Percentiles rank a stretch among this genome's conserved stretches.
Evolutionary conservation across 2,113 vertebrate genomes (phyloP).

Genomic region (Bostrychus sinensis): DNA sequence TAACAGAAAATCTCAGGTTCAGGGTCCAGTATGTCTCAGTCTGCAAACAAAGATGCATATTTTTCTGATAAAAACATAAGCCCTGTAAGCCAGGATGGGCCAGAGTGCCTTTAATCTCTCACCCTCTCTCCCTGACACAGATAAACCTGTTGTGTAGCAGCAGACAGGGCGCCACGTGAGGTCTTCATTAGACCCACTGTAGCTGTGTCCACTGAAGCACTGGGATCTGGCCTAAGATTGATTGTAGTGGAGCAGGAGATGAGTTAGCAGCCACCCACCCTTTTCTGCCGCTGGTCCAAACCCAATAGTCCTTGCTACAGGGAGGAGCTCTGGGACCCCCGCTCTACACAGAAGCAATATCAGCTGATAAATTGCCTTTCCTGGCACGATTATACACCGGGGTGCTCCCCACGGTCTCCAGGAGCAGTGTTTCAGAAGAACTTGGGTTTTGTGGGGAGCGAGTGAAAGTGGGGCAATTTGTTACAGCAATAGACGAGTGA

Average conservation of each 20-base stretch:
- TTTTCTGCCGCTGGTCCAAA: slow-evolving; percentile 45
- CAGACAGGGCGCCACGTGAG: slow-evolving; percentile 43
- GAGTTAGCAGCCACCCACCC: slow-evolving; percentile 65
- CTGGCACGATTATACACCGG: slow-evolving; percentile 67
- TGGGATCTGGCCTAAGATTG: slow-evolving; percentile 65
- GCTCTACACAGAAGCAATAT: slow-evolving; percentile 74
- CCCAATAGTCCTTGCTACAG: slow-evolving; percentile 60
- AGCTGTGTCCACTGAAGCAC: slow-evolving; percentile 59
- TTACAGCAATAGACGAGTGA: slow-evolving; percentile 42
- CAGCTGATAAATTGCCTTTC: slow-evolving; percentile 76
- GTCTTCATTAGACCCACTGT: slow-evolving; percentile 63
- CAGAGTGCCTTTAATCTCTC: slow-evolving; percentile 46
- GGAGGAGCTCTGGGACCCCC: slow-evolving; percentile 62
- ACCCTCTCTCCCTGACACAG: slow-evolving; percentile 39
- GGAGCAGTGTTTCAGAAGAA: slow-evolving; percentile 54
- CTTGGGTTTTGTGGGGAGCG: slow-evolving; percentile 33
- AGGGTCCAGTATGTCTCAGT: too few species aligned
- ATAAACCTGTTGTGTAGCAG: slow-evolving; percentile 63
- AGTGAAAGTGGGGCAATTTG: slow-evolving; percentile 55
- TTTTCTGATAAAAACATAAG: slow-evolving; percentile 7
- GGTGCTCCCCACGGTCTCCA: slow-evolving; percentile 57
- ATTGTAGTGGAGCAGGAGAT: slow-evolving; percentile 62
- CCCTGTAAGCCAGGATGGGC: slow-evolving; percentile 1
- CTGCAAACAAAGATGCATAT: slow-evolving; percentile 16
- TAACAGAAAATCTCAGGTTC: too few species aligned